A percentile compares a stretch with the other conserved stretches of the same genome.
These are phyloP conservation scores for Brachystomella parvula DNA, from an alignment of 1,140 invertebrate genomes.

Conservation along the genomic window DNA sequence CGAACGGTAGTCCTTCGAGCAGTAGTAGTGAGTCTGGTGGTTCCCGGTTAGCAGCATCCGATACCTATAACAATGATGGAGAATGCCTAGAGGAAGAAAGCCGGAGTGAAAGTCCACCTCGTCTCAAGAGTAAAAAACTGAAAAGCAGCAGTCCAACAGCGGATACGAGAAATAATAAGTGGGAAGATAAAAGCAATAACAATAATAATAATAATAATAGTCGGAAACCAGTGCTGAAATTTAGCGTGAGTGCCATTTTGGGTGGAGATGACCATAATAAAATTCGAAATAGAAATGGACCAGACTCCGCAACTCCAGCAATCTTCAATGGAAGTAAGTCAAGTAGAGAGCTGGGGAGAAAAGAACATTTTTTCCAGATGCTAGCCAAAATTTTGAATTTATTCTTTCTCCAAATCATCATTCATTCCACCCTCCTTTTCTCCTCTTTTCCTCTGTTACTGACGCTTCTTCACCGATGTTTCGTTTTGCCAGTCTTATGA, in stretches of 20 bases:
- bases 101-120: not conserved
- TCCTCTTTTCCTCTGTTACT: too few species aligned
- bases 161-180: slow-evolving; percentile 27
- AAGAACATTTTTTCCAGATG: slow-evolving; percentile 26
- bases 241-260: slow-evolving; percentile 83
- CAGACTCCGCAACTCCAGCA: slow-evolving; percentile 25
- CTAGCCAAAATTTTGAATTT: slow-evolving; percentile 12
- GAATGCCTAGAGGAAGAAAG: not conserved
- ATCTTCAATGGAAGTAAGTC: slow-evolving; percentile 38
- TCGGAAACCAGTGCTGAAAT: slow-evolving; percentile 72
- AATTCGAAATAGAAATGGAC: slow-evolving; percentile 24
- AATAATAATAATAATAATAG: slow-evolving; percentile 33
- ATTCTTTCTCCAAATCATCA: not conserved
- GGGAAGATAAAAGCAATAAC: slow-evolving; percentile 22
- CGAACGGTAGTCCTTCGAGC: not conserved
- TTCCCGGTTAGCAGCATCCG: not conserved
- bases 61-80: not conserved
- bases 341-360: too few species aligned
- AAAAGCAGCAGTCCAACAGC: not conserved
- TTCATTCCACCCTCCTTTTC: not conserved
- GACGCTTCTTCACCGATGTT: too few species aligned
- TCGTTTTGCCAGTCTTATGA: too few species aligned
- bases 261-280: slow-evolving; percentile 52
- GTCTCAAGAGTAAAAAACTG: not conserved
- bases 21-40: slow-evolving; percentile 4